Base-by-base conservation (phyloP, 1,140 invertebrate genomes). In the Euura lappo region DNA sequence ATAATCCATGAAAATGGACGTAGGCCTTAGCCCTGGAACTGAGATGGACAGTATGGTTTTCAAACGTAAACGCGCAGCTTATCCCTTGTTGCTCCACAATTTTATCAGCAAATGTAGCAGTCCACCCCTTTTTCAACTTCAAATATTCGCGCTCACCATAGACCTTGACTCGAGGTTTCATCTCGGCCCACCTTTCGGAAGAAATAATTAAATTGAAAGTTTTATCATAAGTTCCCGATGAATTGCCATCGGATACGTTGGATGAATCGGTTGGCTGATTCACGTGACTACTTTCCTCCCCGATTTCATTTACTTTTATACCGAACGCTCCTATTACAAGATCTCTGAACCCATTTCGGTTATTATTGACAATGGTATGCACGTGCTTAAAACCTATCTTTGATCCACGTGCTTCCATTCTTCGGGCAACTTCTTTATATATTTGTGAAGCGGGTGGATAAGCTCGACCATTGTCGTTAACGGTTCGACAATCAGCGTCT, bases 11-110 rank as follows among this genome's bases (percentile, higher is more conserved):
- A 44, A 74, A 67, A 6, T 60, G 28, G 6, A 70, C 28, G 47
- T n/a, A 74, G 2, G 42, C 8, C 7, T 68, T 68, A 45, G 74
- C 67, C n/a, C 72, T 45, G 6, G 64, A 13, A 70, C 43, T 72
- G 1, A 44, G 28, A 42, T 11, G 65, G 51, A 75, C 67, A 8
- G 66, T 47, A 46, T 47, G 44, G 8, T 51, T 69, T 46, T 75
- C 72, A 65, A 72, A 75, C 28, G 64, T 10, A 69, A 68, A 69
- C 11, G n/a, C 70, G 13, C 74, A 75, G 8, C 60, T 65, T 42
- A 72, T 70, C 65, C 72, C 72, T 44, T 44, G 65, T 67, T 70
- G 68, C 2, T 70, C 11, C 66, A 45, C 72, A 28, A 75, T 69
- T 67, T 69, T 69, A 8, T 72, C 43, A 44, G 71, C 44, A 8